A percentile compares a stretch with the other conserved stretches of the same genome.
phyloP scores from a whole-genome alignment of 2,113 vertebrate species.

The Oryzias curvinotus region DNA sequence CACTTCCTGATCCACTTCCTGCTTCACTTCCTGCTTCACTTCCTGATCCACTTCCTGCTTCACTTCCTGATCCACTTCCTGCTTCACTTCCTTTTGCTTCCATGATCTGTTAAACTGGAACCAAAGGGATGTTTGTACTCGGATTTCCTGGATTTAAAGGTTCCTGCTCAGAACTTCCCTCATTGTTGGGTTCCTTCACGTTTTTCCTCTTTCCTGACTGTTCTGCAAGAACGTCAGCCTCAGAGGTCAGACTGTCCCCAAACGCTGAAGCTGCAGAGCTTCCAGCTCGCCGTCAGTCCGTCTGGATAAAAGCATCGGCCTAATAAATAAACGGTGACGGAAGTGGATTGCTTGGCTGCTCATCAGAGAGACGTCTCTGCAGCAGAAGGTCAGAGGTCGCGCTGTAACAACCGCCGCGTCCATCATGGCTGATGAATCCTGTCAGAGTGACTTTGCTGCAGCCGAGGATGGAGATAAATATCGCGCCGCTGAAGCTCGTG shows the following conservation, averaged over 20 bases:
- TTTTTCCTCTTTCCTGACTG: no score
- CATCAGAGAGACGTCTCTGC: slow-evolving; percentile 9
- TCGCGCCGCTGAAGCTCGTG: background rate
- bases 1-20: slow-evolving; percentile 37
- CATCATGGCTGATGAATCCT: slow-evolving; percentile 1
- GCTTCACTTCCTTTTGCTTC: slow-evolving; percentile 44
- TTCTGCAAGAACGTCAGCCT: no score
- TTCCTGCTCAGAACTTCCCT: no score
- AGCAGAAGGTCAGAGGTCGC: slow-evolving; percentile 17
- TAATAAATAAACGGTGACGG: background rate
- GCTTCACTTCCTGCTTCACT: slow-evolving; percentile 51
- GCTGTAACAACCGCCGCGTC: slow-evolving; percentile 11
- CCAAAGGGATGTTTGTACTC: no score
- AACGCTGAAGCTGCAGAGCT: no score
- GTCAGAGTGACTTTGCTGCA: slow-evolving; percentile 14
- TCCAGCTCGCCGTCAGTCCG: background rate
- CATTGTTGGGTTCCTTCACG: no score
- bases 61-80: slow-evolving; percentile 37
- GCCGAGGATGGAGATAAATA: background rate
- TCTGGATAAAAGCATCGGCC: background rate
- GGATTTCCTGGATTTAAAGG: no score
- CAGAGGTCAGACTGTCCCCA: no score
- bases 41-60: slow-evolving; percentile 38
- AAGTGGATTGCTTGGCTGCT: background rate
- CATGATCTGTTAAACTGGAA: no score